These are phyloP conservation scores for Cebus imitator DNA, from an alignment of 2,113 vertebrate genomes.

Conservation along the genomic window DNA sequence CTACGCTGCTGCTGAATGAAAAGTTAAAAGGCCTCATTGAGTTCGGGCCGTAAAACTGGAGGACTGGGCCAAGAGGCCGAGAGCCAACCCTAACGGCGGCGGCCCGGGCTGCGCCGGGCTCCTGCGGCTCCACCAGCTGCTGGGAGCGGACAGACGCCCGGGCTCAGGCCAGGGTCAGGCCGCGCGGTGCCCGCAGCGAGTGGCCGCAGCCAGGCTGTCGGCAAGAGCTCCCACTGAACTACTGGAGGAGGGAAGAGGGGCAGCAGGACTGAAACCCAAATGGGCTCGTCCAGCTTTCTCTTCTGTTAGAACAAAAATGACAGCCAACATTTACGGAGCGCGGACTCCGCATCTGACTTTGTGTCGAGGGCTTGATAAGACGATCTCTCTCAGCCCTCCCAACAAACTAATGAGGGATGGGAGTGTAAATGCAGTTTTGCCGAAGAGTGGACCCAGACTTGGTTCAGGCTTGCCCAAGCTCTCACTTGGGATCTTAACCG, in stretches of 20 bases:
- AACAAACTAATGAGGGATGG: background rate
- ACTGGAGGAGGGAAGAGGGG: background rate
- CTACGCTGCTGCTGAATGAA: slow-evolving; percentile 87
- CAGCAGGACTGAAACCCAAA: background rate
- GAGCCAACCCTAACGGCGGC: slow-evolving; percentile 26
- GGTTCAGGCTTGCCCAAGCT: background rate
- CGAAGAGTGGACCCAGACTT: background rate
- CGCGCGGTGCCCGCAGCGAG: background rate
- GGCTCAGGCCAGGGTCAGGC: background rate
- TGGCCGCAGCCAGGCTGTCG: background rate
- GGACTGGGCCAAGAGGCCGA: slow-evolving; percentile 23
- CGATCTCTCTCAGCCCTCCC: background rate
- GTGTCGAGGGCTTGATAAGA: background rate
- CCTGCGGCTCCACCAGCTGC: background rate
- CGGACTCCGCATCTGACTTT: background rate
- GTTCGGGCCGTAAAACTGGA: slow-evolving; percentile 76
- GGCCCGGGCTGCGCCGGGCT: background rate
- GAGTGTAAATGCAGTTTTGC: background rate
- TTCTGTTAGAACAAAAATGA: background rate
- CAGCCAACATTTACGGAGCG: background rate
- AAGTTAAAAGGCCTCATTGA: slow-evolving; percentile 88
- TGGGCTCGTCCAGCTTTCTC: background rate
- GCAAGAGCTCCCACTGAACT: background rate
- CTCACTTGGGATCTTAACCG: background rate
- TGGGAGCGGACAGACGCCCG: background rate